Percentiles rank a stretch among this genome's conserved stretches.
Evolutionary conservation across 2,113 vertebrate species (phyloP).

Genomic region (Siniperca knerii): DNA sequence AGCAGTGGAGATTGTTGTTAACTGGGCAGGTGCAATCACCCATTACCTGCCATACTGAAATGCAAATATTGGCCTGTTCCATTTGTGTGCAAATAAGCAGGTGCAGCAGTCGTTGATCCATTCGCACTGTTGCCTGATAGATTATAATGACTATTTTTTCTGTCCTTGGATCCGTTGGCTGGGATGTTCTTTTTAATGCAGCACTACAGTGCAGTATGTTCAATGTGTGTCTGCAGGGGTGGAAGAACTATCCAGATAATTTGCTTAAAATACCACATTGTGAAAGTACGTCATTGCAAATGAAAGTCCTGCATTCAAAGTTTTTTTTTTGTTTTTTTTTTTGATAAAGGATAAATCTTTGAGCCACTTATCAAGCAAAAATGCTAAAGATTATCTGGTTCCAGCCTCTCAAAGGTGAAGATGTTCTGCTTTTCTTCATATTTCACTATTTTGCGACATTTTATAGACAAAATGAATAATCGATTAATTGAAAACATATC

Average conservation of each 20-base stretch:
- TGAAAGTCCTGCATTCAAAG: background rate
- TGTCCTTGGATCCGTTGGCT: conserved; percentile 1
- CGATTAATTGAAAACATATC: background rate
- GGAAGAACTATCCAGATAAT: background rate
- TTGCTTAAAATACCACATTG: background rate
- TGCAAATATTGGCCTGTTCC: conserved; percentile 50
- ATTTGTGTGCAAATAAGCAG: conserved; percentile 47
- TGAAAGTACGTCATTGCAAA: background rate
- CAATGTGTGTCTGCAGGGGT: background rate
- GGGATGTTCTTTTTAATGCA: background rate
- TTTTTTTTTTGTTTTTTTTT: too few species aligned
- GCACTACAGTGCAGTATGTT: background rate
- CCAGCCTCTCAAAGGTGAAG: background rate
- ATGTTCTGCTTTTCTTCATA: background rate
- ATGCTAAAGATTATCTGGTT: background rate
- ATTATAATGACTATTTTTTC: conserved; percentile 23
- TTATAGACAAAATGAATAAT: background rate
- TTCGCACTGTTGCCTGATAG: conserved; percentile 26
- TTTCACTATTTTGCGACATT: background rate
- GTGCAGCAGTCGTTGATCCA: conserved; percentile 43
- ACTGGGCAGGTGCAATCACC: conserved; percentile 43
- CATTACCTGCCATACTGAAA: conserved; percentile 52
- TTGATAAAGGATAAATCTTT: background rate
- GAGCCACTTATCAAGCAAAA: background rate
- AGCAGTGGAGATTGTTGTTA: conserved; percentile 13